A percentile compares a stretch with the other conserved stretches of the same genome.
Conservation (phyloP, 2,797 vertebrate genomes). For the Acanthiza pusilla region DNA sequence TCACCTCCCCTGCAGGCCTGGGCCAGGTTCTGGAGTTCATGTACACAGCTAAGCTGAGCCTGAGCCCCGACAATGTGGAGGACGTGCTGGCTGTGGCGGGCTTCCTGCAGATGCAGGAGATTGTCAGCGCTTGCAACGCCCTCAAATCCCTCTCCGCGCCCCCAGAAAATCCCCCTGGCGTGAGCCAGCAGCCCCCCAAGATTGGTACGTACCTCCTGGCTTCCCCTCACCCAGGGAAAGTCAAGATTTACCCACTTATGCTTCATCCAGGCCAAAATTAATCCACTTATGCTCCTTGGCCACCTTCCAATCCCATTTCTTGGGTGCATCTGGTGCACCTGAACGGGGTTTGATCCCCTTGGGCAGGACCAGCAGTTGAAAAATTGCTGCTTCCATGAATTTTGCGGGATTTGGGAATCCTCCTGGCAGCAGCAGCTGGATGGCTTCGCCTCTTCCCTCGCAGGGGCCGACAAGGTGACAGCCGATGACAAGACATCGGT, state of each 20-base stretch:
- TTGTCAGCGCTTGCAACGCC: slow-evolving; percentile 87
- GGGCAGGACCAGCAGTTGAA: background rate
- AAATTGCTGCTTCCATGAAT: background rate
- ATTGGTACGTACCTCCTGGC: slow-evolving; percentile 68
- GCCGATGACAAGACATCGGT: rapidly evolving
- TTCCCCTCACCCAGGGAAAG: background rate
- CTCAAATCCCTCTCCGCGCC: slow-evolving; percentile 82
- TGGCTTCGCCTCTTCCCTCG: background rate
- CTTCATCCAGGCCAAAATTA: background rate
- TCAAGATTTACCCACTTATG: background rate
- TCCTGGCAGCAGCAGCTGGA: background rate
- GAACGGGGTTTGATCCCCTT: background rate
- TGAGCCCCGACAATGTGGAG: slow-evolving; percentile 88
- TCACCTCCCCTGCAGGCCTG: slow-evolving; percentile 77
- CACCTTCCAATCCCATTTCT: background rate
- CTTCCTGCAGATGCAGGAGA: slow-evolving; percentile 95
- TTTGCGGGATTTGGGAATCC: background rate
- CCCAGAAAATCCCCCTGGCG: slow-evolving; percentile 22
- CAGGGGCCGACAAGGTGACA: background rate
- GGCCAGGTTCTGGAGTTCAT: slow-evolving; percentile 96
- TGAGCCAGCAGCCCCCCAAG: background rate
- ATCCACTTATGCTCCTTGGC: background rate
- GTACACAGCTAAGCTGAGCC: slow-evolving; percentile 93
- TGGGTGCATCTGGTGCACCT: rapidly evolving
- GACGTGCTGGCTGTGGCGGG: slow-evolving; percentile 91